Evolutionary conservation across 1,140 invertebrate species (phyloP), one percentile per base, ranked within the genome.

Genomic region (Pollicipes pollicipes): DNA sequence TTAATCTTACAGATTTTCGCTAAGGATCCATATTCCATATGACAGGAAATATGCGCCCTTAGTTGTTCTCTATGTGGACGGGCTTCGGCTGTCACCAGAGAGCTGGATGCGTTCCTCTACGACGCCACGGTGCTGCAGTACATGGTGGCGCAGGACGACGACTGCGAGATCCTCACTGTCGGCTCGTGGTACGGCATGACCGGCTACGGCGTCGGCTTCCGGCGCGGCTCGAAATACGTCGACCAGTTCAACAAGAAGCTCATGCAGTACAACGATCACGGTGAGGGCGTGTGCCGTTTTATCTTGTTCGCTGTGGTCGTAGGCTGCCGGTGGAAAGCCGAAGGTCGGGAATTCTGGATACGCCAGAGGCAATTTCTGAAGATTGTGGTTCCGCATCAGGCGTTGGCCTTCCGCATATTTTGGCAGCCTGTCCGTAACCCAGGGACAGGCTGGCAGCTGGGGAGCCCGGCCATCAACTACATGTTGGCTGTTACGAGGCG

Each of bases 31-130:
- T n/a, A n/a, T n/a, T n/a, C n/a, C n/a, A n/a, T n/a, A n/a, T n/a
- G n/a, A n/a, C n/a, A n/a, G n/a, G n/a, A n/a, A n/a, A n/a, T n/a
- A n/a, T n/a, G n/a, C n/a, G n/a, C n/a, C n/a, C n/a, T n/a, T n/a
- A n/a, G n/a, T n/a, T n/a, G n/a, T n/a, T n/a, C n/a, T n/a, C n/a
- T n/a, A n/a, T n/a, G n/a, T n/a, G n/a, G n/a, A n/a, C n/a, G n/a
- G n/a, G n/a, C n/a, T n/a, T 35, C 45, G 27, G 64, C 8, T 10
- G 27, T 4, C 4, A n/a, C 27, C 78, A 91, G 90, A 66, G 89
- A 96, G 76, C 83, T 99, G 75, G 95, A 99, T 79, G 95, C 95
- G n/a, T 98, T 99, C 78, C 95, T 99, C 72, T 99, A 99, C 79
- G 97, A 99, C 77, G 95, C 96, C 37, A 97, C 95, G 0, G 96